Conservation (phyloP, 2,888 invertebrate genomes). For the Listrodromus nycthemerus region DNA sequence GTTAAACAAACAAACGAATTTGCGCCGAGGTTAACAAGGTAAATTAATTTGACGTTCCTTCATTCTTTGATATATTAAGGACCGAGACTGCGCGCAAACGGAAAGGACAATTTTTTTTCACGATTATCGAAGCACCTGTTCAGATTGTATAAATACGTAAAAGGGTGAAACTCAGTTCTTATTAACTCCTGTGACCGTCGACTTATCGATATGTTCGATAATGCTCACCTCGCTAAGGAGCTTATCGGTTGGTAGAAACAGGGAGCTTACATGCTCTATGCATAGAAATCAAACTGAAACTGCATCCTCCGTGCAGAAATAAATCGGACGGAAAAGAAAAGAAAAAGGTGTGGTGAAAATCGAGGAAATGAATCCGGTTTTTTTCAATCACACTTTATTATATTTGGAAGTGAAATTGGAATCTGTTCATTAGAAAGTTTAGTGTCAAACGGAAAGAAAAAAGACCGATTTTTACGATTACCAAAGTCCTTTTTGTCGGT, state of each 20-base stretch:
- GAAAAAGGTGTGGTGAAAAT: neutral
- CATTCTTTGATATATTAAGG: no score
- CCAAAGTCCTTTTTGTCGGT: no score
- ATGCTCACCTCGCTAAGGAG: constrained; percentile 14
- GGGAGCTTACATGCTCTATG: neutral
- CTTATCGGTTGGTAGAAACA: constrained; percentile 3
- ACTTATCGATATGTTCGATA: neutral
- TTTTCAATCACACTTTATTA: no score
- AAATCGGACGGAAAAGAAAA: neutral
- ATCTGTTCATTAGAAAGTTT: neutral
- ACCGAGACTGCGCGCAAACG: no score
- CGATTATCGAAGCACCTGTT: no score
- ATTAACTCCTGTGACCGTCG: neutral
- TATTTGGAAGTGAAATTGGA: no score
- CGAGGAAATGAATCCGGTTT: no score
- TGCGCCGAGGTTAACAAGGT: neutral
- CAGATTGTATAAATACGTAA: no score
- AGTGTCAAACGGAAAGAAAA: neutral
- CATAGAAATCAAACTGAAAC: neutral
- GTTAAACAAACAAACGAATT: neutral
- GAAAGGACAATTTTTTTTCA: no score
- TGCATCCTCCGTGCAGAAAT: neutral
- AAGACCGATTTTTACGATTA: no score
- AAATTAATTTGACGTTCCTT: no score
- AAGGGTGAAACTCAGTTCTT: no score